Base-by-base conservation (phyloP, 2,888 invertebrate species). In the Bugula neritina region DNA sequence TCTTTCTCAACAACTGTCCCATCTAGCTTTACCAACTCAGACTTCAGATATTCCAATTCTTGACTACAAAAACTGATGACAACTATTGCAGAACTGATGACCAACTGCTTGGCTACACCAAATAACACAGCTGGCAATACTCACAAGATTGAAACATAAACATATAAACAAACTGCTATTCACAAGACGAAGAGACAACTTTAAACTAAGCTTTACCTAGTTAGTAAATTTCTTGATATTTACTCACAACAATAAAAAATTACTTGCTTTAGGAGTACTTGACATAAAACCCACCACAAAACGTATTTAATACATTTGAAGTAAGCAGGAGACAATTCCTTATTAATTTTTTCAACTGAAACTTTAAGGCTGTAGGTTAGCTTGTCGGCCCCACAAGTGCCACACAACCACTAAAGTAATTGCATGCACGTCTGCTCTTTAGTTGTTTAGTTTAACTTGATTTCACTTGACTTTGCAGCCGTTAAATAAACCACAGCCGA, bases 1-100 rank as follows among this genome's bases (percentile, higher is more conserved):
- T 79, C 79, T 69, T 76, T 77, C 25, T 78, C 77, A 27, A 72
- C 71, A 31, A 69, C 54, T 17, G 69, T 58, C 31, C 74, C 72
- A 55, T 76, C 75, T 27, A 77, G 69, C 25, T 75, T 71, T 57
- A 78, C 77, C 2, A 79, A 71, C 35, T 75, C 75, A 1, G 76
- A 72, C 71, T 75, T 77, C 70, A 79, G 71, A n/a, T 76, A 75
- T 71, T 80, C 81, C 69, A 81, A 73, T n/a, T 76, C 71, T 57
- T 78, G 76, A 73, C 77, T 63, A 31, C n/a, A 27, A 55, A 5
- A n/a, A 17, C 10, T n/a, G 25, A 43, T 17, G 43, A 43, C 17
- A 5, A 43, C 10, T 43, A 43, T 10, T 43, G 43, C 17, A 43
- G 17, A 43, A n/a, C n/a, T n/a, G n/a, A n/a, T n/a, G n/a, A n/a